These are phyloP conservation scores for Dryobota labecula DNA, from an alignment of 2,888 invertebrate species.

Conservation along the genomic window DNA sequence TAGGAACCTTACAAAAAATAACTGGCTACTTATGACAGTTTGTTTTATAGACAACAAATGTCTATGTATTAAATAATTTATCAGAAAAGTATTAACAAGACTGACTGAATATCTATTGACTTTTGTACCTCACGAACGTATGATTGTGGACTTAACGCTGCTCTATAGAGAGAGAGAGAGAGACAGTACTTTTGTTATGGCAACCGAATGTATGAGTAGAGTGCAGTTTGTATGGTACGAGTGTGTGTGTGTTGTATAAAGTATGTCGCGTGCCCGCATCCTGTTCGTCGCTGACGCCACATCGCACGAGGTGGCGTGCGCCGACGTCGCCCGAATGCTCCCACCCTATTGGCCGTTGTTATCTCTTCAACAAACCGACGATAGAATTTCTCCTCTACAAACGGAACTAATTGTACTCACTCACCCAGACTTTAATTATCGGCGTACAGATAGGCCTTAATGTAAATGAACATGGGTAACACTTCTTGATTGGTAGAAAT, in stretches of 20 bases:
- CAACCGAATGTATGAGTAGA: slow-evolving; percentile 67
- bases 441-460: slow-evolving; percentile 25
- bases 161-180: slow-evolving; percentile 11
- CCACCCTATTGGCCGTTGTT: slow-evolving; percentile 86
- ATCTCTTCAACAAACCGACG: slow-evolving; percentile 82
- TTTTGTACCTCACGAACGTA: slow-evolving; percentile 37
- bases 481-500: slow-evolving; percentile 28
- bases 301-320: slow-evolving; percentile 85
- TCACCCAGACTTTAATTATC: slow-evolving; percentile 66
- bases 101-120: slow-evolving; percentile 28
- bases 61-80: slow-evolving; percentile 32
- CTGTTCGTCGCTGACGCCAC: slow-evolving; percentile 86
- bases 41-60: slow-evolving; percentile 30
- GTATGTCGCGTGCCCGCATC: slow-evolving; percentile 86
- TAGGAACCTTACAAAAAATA: slow-evolving; percentile 47
- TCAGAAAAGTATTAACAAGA: slow-evolving; percentile 35
- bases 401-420: slow-evolving; percentile 82
- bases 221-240: slow-evolving; percentile 64
- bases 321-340: slow-evolving; percentile 80
- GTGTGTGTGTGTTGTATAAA: slow-evolving; percentile 66
- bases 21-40: slow-evolving; percentile 40
- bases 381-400: slow-evolving; percentile 88
- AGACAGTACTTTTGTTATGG: slow-evolving; percentile 68
- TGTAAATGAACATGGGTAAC: slow-evolving; percentile 44
- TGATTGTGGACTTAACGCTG: slow-evolving; percentile 15